Base-by-base conservation (phyloP, 2,888 invertebrate species). In the Orthosia incerta region DNA sequence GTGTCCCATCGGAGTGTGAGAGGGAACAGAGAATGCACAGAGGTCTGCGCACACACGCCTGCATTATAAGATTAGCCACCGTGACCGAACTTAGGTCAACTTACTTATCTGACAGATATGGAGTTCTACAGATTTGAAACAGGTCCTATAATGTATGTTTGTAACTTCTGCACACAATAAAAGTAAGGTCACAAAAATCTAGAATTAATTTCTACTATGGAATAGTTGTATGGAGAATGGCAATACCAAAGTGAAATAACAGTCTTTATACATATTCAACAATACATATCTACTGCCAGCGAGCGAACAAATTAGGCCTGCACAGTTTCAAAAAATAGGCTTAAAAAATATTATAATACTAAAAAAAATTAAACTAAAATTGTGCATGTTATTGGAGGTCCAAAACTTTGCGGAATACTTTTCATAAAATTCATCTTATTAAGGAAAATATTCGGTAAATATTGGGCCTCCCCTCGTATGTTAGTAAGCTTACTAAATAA, bases 401-500 rank as follows among this genome's bases (percentile, higher is more conserved):
- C 9, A 39, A 39, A 39, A 39, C 9, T 39, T 39, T 1, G 9
- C 39, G 39, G 1, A 7, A 39, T 26, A 39, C 0, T 39, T 39
- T 39, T 0, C 1, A 9, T 39, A 39, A 39, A 39, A 39, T 39
- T 9, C 39, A 39, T 39, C 39, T 9, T 39, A 39, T 1, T 39
- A 39, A 39, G 39, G 39, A 7, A 39, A 39, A 39, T 39, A 9
- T 9, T 9, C 39, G 1, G 9, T 9, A 1, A 1, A 39, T 39
- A 1, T 39, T 39, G 1, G 39, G 1, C 39, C 39, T 39, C 39
- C 39, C 31, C 1, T 39, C 0, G 31, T 39, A 39, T 39, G 39
- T 86, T 86, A 85, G 73, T 80, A 79, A 68, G 50, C 46, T 76
- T 74, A 72, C 57, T 80, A 74, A 76, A 73, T 66, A 51, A 66